These are phyloP conservation scores for Macrotus californicus DNA, from an alignment of 2,113 vertebrate genomes.

Conservation along the genomic window DNA sequence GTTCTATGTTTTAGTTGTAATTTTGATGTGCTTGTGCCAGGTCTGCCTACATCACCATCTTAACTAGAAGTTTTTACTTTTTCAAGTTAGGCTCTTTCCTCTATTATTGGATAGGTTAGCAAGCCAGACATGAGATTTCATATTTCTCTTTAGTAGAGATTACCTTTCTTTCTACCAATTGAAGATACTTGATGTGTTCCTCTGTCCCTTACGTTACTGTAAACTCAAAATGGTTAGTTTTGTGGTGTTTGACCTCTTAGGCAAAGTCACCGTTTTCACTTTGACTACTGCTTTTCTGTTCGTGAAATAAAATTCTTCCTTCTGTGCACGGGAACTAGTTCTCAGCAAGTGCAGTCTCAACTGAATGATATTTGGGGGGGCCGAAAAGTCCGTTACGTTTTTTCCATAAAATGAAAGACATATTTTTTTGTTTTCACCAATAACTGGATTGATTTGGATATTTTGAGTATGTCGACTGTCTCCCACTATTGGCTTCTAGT, in stretches of 20 bases:
- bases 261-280: conserved; percentile 3
- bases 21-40: too few species aligned
- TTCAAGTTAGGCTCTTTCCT: background rate
- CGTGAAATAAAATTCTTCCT: conserved; percentile 39
- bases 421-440: too few species aligned
- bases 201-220: background rate
- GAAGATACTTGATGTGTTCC: background rate
- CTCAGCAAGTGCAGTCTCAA: background rate
- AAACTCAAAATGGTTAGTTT: conserved; percentile 7
- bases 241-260: conserved; percentile 24
- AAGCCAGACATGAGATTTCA: conserved; percentile 5
- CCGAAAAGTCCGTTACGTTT: too few species aligned
- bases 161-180: background rate
- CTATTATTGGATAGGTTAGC: background rate
- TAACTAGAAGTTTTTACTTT: background rate
- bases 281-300: background rate
- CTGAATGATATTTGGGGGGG: background rate
- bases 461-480: too few species aligned
- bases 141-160: conserved; percentile 22
- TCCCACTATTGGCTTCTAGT: too few species aligned
- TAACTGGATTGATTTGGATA: too few species aligned
- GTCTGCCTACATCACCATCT: too few species aligned
- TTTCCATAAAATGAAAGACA: too few species aligned
- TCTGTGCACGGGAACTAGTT: background rate
- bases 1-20: too few species aligned